Conservation (phyloP, 2,888 invertebrate genomes). For the Agrotis segetum region DNA sequence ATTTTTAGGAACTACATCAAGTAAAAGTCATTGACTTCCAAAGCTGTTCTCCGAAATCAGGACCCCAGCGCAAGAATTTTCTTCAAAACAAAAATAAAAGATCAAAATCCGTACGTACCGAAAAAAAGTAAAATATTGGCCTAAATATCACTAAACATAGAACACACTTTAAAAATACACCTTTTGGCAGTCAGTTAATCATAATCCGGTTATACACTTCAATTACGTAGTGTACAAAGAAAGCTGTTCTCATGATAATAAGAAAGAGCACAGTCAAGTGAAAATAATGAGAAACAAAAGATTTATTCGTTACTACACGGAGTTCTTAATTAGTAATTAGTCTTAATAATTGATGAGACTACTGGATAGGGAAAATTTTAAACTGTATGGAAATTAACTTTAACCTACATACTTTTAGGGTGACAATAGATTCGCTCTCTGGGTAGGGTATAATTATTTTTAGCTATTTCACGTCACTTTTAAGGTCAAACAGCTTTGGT, state of each 20-base stretch:
- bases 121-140: no score
- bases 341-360: slow-evolving; percentile 32
- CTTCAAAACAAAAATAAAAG: no score
- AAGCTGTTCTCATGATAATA: slow-evolving; percentile 37
- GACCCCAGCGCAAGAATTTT: no score
- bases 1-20: no score
- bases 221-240: slow-evolving; percentile 28
- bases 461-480: slow-evolving; percentile 4
- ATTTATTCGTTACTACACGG: slow-evolving; percentile 21
- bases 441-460: no score
- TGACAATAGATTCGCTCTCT: no score
- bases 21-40: no score
- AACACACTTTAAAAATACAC: no score
- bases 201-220: slow-evolving; percentile 6
- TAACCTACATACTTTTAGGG: no score
- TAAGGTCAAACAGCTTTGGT: slow-evolving; percentile 31
- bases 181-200: background rate
- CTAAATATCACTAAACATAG: no score
- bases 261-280: slow-evolving; percentile 28
- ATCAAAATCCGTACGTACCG: no score
- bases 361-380: slow-evolving; percentile 18
- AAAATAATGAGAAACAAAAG: slow-evolving; percentile 43
- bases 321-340: slow-evolving; percentile 43
- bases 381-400: background rate
- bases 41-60: no score